These are phyloP conservation scores for Gortyna flavago DNA, from an alignment of 2,888 invertebrate species.

Conservation along the genomic window DNA sequence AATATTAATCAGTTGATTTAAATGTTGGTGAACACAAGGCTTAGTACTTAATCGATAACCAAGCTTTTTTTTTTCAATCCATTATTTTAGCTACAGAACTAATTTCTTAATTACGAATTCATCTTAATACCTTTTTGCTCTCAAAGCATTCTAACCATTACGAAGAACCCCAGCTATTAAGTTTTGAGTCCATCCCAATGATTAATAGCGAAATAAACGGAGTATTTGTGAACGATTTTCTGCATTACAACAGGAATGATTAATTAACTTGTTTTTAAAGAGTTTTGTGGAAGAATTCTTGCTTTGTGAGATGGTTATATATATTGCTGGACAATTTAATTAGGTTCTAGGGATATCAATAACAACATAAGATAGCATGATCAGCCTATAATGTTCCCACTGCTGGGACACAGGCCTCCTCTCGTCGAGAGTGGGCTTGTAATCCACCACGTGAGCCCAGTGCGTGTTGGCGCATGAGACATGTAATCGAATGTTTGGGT, in stretches of 20 bases:
- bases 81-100: slow-evolving; percentile 3
- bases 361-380: neutral
- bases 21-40: too few species aligned
- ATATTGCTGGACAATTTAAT: slow-evolving; percentile 16
- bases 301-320: slow-evolving; percentile 10
- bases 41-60: neutral
- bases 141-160: slow-evolving; percentile 45
- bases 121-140: slow-evolving; percentile 29
- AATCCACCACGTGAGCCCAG: neutral
- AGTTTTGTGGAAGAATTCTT: slow-evolving; percentile 10
- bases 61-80: neutral
- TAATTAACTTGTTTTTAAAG: slow-evolving; percentile 64
- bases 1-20: too few species aligned
- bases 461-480: neutral
- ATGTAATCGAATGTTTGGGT: too few species aligned
- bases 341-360: neutral
- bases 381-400: neutral
- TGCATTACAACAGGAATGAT: slow-evolving; percentile 46
- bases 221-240: slow-evolving; percentile 58
- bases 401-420: neutral
- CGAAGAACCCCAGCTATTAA: slow-evolving; percentile 44
- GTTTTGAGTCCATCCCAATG: slow-evolving; percentile 51
- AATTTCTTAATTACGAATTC: slow-evolving; percentile 28
- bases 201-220: slow-evolving; percentile 49
- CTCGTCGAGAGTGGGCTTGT: neutral